Base-by-base conservation (phyloP, 2,888 invertebrate species). In the Ophraella communa region DNA sequence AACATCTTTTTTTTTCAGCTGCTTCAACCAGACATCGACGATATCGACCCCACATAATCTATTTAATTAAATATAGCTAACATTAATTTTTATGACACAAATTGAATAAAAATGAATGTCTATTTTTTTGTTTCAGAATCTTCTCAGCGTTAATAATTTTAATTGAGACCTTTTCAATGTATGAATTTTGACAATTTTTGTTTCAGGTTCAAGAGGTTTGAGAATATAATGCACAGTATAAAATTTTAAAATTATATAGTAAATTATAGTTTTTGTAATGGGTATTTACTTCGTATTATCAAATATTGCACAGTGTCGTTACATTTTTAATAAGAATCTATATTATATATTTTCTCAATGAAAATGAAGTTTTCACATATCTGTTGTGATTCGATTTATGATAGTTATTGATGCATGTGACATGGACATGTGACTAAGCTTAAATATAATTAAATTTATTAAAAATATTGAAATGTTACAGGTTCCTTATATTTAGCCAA, bases 401-500 rank as follows among this genome's bases (percentile, higher is more conserved):
- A n/a, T n/a, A n/a, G n/a, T n/a, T n/a, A n/a, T n/a, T n/a, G n/a
- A n/a, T n/a, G n/a, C n/a, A n/a, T n/a, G n/a, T n/a, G n/a, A n/a
- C n/a, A n/a, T n/a, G n/a, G n/a, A n/a, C n/a, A n/a, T n/a, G n/a
- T n/a, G n/a, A n/a, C n/a, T n/a, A n/a, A n/a, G n/a, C n/a, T n/a
- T n/a, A n/a, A n/a, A n/a, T n/a, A n/a, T n/a, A n/a, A n/a, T n/a
- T n/a, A 18, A 14, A 5, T 17, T 30, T 2, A 30, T 2, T 17
- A n/a, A 52, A 30, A 21, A 33, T 23, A 3, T 44, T 44, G 33
- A 44, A 23, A 35, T 65, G 57, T 70, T 70, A 42, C 64, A 71
- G 71, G 71, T 24, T 71, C 71, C 24, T 49, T 71, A 17, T 71
- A 67, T 54, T 65, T 71, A 61, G 71, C 71, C 18, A 71, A 71